Percentiles rank a stretch among this genome's conserved stretches.
Conservation (phyloP, 2,797 vertebrate genomes). For the Sorex maritimensis region DNA sequence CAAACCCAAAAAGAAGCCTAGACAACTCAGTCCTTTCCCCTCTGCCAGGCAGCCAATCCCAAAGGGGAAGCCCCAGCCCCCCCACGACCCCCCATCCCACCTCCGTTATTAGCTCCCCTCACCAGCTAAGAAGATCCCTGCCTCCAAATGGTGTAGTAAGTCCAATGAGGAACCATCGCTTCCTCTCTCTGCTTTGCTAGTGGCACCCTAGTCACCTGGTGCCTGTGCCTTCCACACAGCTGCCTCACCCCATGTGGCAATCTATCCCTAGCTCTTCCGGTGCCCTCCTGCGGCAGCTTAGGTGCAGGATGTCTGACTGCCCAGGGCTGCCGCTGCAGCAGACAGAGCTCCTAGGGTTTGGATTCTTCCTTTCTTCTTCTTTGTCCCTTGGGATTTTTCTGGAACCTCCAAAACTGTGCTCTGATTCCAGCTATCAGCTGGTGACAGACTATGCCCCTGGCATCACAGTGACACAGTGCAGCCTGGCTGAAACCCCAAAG, state of each 20-base stretch:
- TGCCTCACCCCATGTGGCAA: slow-evolving; percentile 88
- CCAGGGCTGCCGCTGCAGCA: not conserved
- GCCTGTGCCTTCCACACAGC: slow-evolving; percentile 83
- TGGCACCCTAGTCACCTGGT: slow-evolving; percentile 67
- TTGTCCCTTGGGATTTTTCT: not conserved
- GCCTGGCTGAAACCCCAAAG: slow-evolving; percentile 34
- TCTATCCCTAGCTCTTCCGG: slow-evolving; percentile 84
- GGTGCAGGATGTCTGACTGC: not conserved
- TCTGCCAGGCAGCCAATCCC: not conserved
- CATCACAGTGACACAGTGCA: slow-evolving; percentile 46
- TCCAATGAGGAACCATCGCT: slow-evolving; percentile 91
- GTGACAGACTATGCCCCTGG: not conserved
- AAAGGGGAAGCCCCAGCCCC: not conserved
- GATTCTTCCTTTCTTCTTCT: not conserved
- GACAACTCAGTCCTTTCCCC: not conserved
- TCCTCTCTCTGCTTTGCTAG: slow-evolving; percentile 83
- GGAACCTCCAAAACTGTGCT: slow-evolving; percentile 4
- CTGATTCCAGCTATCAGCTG: not conserved
- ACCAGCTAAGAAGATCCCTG: not conserved
- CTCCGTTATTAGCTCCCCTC: not conserved
- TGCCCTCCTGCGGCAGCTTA: not conserved
- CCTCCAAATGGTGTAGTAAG: slow-evolving; percentile 91
- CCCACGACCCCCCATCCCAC: not conserved
- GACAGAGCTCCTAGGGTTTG: not conserved
- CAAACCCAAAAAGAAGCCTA: not conserved